Conservation (phyloP, 2,888 invertebrate species). For the Aleiodes leptofemur region DNA sequence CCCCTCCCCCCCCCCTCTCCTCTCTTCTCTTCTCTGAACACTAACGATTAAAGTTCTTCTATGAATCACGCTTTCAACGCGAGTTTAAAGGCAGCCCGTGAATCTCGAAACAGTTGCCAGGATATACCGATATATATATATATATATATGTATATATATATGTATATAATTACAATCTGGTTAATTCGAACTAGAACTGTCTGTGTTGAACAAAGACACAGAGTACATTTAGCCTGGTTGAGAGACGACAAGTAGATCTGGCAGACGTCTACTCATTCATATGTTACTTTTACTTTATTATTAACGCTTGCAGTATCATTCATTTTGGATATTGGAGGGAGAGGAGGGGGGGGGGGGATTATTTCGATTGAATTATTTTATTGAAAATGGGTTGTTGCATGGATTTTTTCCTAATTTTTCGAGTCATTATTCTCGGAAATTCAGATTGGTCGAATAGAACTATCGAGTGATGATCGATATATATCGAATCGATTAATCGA, state of each 20-base stretch:
- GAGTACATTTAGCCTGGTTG: slow-evolving; percentile 7
- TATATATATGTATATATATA: too few relatives aligned
- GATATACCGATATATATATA: not conserved
- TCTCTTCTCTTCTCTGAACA: not conserved
- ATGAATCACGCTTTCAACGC: slow-evolving; percentile 5
- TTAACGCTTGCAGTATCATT: not conserved
- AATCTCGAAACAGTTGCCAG: slow-evolving; percentile 14
- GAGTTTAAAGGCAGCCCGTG: not conserved
- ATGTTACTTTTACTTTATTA: slow-evolving; percentile 6
- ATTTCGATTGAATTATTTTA: not conserved
- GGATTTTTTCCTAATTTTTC: too few relatives aligned
- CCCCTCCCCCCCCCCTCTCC: not conserved
- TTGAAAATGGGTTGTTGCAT: too few relatives aligned
- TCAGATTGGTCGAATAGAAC: too few relatives aligned
- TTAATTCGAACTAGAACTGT: slow-evolving; percentile 20
- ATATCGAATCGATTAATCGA: too few relatives aligned
- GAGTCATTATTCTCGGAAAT: too few relatives aligned
- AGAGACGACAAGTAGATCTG: slow-evolving; percentile 13
- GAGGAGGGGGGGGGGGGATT: slow-evolving; percentile 27
- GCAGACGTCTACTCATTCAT: slow-evolving; percentile 7
- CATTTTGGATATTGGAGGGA: too few relatives aligned
- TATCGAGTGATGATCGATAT: too few relatives aligned
- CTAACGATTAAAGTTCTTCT: not conserved
- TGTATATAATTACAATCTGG: not conserved
- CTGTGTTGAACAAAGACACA: not conserved